Evolutionary conservation across 2,797 vertebrate species (phyloP).

Genomic region (Ctenosaura bakeri): DNA sequence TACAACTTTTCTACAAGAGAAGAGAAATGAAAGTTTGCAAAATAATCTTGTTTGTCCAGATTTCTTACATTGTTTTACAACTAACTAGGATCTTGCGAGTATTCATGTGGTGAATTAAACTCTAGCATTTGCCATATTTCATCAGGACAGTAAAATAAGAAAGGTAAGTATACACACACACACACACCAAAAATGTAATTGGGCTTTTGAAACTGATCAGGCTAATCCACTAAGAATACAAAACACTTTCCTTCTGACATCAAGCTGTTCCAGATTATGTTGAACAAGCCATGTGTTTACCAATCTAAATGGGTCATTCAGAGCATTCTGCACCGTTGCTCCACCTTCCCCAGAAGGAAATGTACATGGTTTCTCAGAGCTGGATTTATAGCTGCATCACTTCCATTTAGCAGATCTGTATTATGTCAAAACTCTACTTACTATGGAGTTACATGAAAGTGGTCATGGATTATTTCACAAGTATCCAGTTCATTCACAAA

Average conservation of each 20-base stretch:
- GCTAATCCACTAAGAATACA: conserved; percentile 3
- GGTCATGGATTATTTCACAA: not conserved
- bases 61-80: conserved; percentile 29
- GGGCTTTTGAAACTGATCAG: conserved; percentile 41
- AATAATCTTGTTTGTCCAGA: accelerated
- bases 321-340: not conserved
- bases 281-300: not conserved
- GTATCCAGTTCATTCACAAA: not conserved
- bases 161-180: not conserved
- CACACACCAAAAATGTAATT: not conserved
- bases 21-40: not conserved
- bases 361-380: not conserved
- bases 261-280: conserved; percentile 13
- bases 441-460: conserved; percentile 12
- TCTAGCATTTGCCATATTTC: not conserved
- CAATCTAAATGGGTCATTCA: not conserved
- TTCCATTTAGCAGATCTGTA: not conserved
- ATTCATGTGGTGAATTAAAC: not conserved
- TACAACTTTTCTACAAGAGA: not conserved
- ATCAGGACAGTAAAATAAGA: not conserved
- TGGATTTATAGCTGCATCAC: not conserved
- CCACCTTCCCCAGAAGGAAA: conserved; percentile 15
- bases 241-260: conserved; percentile 39
- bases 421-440: not conserved
- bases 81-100: not conserved